Evolutionary conservation across 2,888 invertebrate species (phyloP).

Genomic region (Entomobrya multifasciata): DNA sequence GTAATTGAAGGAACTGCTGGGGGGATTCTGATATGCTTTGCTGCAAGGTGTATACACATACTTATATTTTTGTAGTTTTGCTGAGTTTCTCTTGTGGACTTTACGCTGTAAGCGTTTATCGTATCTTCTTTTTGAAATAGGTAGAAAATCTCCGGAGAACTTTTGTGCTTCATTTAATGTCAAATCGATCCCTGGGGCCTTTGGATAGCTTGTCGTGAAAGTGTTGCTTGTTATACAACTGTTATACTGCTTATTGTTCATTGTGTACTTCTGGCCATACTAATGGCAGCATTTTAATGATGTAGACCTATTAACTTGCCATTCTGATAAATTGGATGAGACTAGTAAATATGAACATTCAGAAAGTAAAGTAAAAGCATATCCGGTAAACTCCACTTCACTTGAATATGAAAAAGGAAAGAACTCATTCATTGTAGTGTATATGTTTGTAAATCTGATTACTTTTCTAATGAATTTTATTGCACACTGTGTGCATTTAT

Average conservation of each 20-base stretch:
- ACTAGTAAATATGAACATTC: slow-evolving; percentile 39
- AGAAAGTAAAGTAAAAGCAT: too few species aligned
- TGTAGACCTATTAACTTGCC: slow-evolving; percentile 41
- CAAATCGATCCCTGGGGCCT: slow-evolving; percentile 56
- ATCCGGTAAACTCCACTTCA: too few species aligned
- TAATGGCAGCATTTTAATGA: slow-evolving; percentile 47
- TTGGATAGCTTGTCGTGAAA: slow-evolving; percentile 14
- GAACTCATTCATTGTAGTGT: too few species aligned
- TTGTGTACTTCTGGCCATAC: not conserved
- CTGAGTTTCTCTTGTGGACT: not conserved
- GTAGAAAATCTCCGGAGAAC: slow-evolving; percentile 35
- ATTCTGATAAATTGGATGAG: slow-evolving; percentile 40
- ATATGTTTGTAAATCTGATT: too few species aligned
- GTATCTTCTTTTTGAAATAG: not conserved
- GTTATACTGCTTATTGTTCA: not conserved
- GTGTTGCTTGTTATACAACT: not conserved
- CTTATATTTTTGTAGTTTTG: not conserved
- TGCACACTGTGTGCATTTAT: too few species aligned
- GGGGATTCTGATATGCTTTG: too few species aligned
- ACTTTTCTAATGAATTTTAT: too few species aligned
- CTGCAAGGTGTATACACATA: too few species aligned
- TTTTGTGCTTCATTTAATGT: slow-evolving; percentile 52
- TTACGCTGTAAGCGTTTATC: too few species aligned
- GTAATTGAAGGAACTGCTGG: too few species aligned
- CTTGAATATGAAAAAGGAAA: too few species aligned